Evolutionary conservation across 2,888 invertebrate genomes (phyloP).

Genomic region (Phengaris arion): DNA sequence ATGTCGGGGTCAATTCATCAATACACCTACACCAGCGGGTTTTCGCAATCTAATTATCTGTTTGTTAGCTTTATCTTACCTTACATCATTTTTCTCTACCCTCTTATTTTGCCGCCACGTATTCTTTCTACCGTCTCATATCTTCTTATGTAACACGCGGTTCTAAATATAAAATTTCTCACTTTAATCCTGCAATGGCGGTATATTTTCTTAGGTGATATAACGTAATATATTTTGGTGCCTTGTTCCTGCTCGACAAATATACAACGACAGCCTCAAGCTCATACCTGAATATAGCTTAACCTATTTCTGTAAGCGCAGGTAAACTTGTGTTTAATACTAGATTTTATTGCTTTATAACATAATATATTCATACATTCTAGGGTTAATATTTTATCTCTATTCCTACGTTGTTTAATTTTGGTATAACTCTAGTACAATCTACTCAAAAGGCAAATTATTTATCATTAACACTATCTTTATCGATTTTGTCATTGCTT

Average conservation of each 20-base stretch:
- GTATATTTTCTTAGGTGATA: constrained; percentile 18
- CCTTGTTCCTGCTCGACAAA: constrained; percentile 9
- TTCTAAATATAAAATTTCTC: constrained; percentile 18
- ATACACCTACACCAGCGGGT: too few species aligned
- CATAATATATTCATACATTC: too few species aligned
- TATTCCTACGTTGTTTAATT: too few species aligned
- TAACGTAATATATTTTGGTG: constrained; percentile 15
- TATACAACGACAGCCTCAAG: constrained; percentile 6
- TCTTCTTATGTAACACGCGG: neutral
- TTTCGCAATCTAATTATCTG: too few species aligned
- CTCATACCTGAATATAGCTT: constrained; percentile 18
- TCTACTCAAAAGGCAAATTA: too few species aligned
- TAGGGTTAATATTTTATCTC: too few species aligned
- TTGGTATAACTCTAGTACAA: too few species aligned
- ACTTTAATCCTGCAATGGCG: constrained; percentile 7
- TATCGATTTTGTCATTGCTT: neutral
- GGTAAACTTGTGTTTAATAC: neutral
- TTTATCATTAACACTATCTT: neutral
- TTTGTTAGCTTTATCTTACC: neutral
- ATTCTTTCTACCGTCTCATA: constrained; percentile 2
- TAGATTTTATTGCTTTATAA: neutral
- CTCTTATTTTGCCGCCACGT: neutral
- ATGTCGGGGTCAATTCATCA: too few species aligned
- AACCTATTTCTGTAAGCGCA: constrained; percentile 11
- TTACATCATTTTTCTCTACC: neutral